Base-by-base conservation (phyloP, 2,113 vertebrate species). In the Miniopterus natalensis region DNA sequence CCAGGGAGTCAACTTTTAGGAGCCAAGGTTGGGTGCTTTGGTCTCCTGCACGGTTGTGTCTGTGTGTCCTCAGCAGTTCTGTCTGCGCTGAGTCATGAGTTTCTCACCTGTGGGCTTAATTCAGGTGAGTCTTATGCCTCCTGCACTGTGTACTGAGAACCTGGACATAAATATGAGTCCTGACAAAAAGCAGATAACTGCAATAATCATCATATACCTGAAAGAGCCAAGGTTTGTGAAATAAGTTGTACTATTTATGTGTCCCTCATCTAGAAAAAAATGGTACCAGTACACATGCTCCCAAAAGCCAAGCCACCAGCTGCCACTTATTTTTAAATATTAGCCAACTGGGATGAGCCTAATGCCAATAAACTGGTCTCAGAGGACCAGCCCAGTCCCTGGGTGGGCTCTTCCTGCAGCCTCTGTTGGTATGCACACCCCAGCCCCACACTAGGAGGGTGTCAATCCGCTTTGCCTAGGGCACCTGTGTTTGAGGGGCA, bases 161-260 rank as follows among this genome's bases (percentile, higher is more conserved):
- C 0, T 12, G 27, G 36, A 17, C 0, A 0, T 1, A 47, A 1
- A 2, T 4, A 7, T 0, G 14, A 3, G 31, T 8, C 15, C 4
- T 6, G 25, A 6, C 2, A 47, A n/a, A n/a, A 5, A 18, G n/a
- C 6, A 4, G 17, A 31, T 25, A 14, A 8, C 4, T 0, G 0
- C 15, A 0, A 2, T 5, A 42, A 1, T 25, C 2, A 1, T 11
- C 21, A 2, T 2, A 9, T 1, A 9, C 7, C 20, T 3, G 11
- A 45, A 47, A 45, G 7, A 20, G 17, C 47, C 8, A n/a, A 5
- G 18, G 2, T 1, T 1, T 5, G 14, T 36, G n/a, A 29, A 6
- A 0, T 7, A 3, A 17, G 10, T 6, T 3, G 31, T 25, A 17
- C 20, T n/a, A 71, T 15, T 31, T 45, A 25, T 40, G 20, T 0